Evolutionary conservation across 2,888 invertebrate species (phyloP).

Genomic region (Deilephila porcellus): DNA sequence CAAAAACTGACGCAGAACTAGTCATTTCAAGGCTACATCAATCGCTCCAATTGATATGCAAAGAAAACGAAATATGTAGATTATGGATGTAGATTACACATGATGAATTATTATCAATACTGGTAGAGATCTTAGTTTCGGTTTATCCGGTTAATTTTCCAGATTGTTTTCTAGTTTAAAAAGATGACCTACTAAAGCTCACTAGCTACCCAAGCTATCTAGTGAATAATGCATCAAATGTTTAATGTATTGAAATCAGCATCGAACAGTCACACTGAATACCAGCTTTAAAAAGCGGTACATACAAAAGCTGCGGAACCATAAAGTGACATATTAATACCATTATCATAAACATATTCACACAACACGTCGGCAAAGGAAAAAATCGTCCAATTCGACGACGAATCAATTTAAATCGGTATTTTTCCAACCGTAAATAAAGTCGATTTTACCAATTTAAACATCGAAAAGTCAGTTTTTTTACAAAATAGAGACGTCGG

Average conservation of each 20-base stretch:
- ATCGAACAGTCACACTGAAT: neutral
- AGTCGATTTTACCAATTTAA: conserved; percentile 41
- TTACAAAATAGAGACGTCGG: conserved; percentile 79
- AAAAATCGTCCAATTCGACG: neutral
- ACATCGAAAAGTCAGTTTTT: conserved; percentile 62
- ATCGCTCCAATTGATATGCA: too few relatives aligned
- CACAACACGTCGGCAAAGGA: conserved; percentile 50
- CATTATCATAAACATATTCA: conserved; percentile 78
- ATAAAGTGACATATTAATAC: conserved; percentile 78
- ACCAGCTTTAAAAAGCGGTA: conserved; percentile 55
- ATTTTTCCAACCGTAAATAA: conserved; percentile 42
- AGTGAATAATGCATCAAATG: conserved; percentile 24
- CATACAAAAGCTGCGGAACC: conserved; percentile 76
- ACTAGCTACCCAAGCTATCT: too few relatives aligned
- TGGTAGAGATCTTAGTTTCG: too few relatives aligned
- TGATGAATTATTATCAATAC: too few relatives aligned
- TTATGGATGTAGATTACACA: too few relatives aligned
- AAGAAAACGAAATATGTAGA: too few relatives aligned
- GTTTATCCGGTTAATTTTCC: too few relatives aligned
- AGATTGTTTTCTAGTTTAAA: too few relatives aligned
- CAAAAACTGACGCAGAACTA: too few relatives aligned
- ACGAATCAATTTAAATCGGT: conserved; percentile 37
- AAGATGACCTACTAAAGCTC: too few relatives aligned
- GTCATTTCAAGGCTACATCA: too few relatives aligned
- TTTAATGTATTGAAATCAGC: neutral